Evolutionary conservation across 2,113 vertebrate genomes (phyloP), one percentile per base, ranked within the genome.

Genomic region (Macquaria australasica): DNA sequence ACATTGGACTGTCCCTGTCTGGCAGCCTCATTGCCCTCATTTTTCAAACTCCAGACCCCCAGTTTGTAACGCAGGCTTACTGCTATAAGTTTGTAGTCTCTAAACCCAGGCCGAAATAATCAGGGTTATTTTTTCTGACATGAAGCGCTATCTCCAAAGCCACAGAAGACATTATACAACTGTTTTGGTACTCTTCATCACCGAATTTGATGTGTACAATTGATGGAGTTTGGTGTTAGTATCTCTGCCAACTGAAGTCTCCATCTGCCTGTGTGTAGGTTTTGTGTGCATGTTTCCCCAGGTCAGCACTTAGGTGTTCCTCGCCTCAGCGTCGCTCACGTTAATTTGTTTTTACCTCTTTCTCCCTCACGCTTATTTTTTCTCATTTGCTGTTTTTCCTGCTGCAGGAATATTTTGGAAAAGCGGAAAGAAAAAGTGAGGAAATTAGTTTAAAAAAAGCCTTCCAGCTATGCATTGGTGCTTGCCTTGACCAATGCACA

Each of bases 391-490:
- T 68, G 75, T 89, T 92, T 91, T 92, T 91, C 86, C 87, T 93
- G 87, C 85, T 62, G 87, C 82, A 89, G 85, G 86, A 89, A 90
- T 73, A 70, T 82, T 77, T 86, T 73, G 21, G 53, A 78, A 87
- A 85, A 58, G 31, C 81, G 62, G 43, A 83, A 64, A 78, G 16
- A 58, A 85, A 79, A 91, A 75, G 50, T 71, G 81, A 93, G 89
- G 89, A 94, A 93, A 95, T 93, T 88, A 89, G 83, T 93, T 90
- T 89, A 73, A 87, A 72, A 87, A 92, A 89, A 81, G 78, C 81
- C 80, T 83, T 71, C 84, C 79, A 79, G 77, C 77, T 71, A 25
- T 59, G 25, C 53, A 69, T 31, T 62, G 60, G 62, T 55, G 39
- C 72, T 48, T 58, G 14, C 11, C 8, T 28, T 75, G 62, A 71